phyloP scores from a whole-genome alignment of 2,888 invertebrate species.

The Limnephilus rhombicus region DNA sequence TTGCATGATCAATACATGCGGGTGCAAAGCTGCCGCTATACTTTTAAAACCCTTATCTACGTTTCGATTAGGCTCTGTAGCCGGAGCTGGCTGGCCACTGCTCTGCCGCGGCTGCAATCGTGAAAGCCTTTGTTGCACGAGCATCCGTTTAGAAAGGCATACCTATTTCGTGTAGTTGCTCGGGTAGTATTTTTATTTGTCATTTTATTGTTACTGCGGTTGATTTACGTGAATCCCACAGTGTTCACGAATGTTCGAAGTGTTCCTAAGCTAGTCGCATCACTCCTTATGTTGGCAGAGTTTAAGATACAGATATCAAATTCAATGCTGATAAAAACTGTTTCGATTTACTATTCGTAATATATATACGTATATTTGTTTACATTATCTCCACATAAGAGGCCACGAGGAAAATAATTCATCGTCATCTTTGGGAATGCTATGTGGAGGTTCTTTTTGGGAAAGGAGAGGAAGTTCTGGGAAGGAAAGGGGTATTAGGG shows the following conservation, averaged over 20 bases:
- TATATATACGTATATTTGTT: too few relatives aligned
- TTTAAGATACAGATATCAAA: background rate
- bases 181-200: background rate
- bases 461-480: too few relatives aligned
- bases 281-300: background rate
- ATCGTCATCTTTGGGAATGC: too few relatives aligned
- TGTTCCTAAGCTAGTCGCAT: background rate
- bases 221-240: background rate
- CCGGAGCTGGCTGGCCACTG: background rate
- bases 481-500: too few relatives aligned
- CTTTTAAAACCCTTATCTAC: slow-evolving; percentile 59
- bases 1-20: slow-evolving; percentile 49
- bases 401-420: too few relatives aligned
- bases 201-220: background rate
- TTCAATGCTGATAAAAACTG: too few relatives aligned
- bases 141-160: background rate
- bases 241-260: background rate
- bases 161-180: background rate
- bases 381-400: too few relatives aligned
- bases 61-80: slow-evolving; percentile 58
- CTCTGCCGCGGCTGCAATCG: background rate
- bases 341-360: too few relatives aligned
- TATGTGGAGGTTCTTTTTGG: too few relatives aligned
- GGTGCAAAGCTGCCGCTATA: slow-evolving; percentile 29
- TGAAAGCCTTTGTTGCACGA: slow-evolving; percentile 21